Percentiles rank a stretch among this genome's conserved stretches.
Conservation (phyloP, 2,888 invertebrate genomes). For the Barypeithes pellucidus region DNA sequence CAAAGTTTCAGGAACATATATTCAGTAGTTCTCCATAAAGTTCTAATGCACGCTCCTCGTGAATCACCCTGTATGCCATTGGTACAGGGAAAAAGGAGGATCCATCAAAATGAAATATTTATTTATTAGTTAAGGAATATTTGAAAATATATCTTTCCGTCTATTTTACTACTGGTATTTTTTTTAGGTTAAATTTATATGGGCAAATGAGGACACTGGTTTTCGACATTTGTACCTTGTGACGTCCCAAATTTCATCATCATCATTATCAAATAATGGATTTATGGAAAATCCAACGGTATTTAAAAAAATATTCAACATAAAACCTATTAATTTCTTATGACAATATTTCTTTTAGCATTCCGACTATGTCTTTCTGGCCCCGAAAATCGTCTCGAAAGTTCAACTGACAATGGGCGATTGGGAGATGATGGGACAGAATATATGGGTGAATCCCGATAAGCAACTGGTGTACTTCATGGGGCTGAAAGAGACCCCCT, state of each 20-base stretch:
- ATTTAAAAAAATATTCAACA: too few species aligned
- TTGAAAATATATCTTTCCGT: too few species aligned
- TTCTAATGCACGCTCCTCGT: too few species aligned
- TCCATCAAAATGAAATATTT: too few species aligned
- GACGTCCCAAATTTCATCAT: slow-evolving; percentile 76
- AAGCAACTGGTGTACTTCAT: slow-evolving; percentile 91
- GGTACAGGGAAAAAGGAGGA: too few species aligned
- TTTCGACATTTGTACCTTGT: slow-evolving; percentile 90
- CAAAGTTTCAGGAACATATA: too few species aligned
- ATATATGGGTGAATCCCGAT: slow-evolving; percentile 89
- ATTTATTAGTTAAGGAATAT: too few species aligned
- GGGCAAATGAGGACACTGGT: slow-evolving; percentile 95
- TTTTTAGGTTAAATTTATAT: slow-evolving; percentile 79
- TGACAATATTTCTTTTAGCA: slow-evolving; percentile 47
- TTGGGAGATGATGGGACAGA: slow-evolving; percentile 93
- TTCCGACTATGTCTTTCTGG: slow-evolving; percentile 72
- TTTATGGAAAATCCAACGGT: slow-evolving; percentile 67
- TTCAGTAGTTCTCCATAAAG: too few species aligned
- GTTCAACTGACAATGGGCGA: slow-evolving; percentile 89
- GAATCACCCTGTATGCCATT: too few species aligned
- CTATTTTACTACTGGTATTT: too few species aligned
- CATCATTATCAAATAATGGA: slow-evolving; percentile 76
- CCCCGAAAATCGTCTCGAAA: slow-evolving; percentile 80
- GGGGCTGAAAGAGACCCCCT: slow-evolving; percentile 90
- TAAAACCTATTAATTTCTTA: too few species aligned